Evolutionary conservation across 1,140 invertebrate genomes (phyloP).

Genomic region (Popillia japonica): DNA sequence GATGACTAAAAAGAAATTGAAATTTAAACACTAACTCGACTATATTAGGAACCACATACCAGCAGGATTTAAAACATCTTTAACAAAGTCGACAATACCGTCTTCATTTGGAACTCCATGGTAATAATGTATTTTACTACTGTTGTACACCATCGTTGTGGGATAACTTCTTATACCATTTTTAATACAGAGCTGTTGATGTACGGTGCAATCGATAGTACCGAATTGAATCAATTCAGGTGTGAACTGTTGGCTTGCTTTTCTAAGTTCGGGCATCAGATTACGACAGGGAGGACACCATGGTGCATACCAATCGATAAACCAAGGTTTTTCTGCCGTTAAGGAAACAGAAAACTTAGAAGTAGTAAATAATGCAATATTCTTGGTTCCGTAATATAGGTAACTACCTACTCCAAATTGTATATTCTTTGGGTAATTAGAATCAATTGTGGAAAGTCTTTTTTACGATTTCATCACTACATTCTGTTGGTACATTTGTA

Average conservation of each 20-base stretch:
- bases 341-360: no score
- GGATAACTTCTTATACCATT: slow-evolving; percentile 78
- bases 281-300: slow-evolving; percentile 86
- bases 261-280: slow-evolving; percentile 76
- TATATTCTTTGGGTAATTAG: no score
- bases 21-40: slow-evolving; percentile 30
- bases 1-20: slow-evolving; percentile 65
- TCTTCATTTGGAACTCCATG: slow-evolving; percentile 68
- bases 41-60: slow-evolving; percentile 55
- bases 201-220: slow-evolving; percentile 69
- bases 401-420: no score
- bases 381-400: no score
- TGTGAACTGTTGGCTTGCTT: slow-evolving; percentile 68
- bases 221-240: slow-evolving; percentile 70
- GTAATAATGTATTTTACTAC: slow-evolving; percentile 67
- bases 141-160: slow-evolving; percentile 77
- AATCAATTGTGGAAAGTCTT: no score
- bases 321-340: slow-evolving; percentile 63
- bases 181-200: slow-evolving; percentile 65
- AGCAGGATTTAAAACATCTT: slow-evolving; percentile 65
- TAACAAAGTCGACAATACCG: slow-evolving; percentile 74
- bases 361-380: no score
- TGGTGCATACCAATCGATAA: slow-evolving; percentile 84
- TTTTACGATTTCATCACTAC: no score
- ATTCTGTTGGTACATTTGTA: no score